Evolutionary conservation across 1,140 invertebrate genomes (phyloP), one percentile per base, ranked within the genome.

Genomic region (Papilio polytes): DNA sequence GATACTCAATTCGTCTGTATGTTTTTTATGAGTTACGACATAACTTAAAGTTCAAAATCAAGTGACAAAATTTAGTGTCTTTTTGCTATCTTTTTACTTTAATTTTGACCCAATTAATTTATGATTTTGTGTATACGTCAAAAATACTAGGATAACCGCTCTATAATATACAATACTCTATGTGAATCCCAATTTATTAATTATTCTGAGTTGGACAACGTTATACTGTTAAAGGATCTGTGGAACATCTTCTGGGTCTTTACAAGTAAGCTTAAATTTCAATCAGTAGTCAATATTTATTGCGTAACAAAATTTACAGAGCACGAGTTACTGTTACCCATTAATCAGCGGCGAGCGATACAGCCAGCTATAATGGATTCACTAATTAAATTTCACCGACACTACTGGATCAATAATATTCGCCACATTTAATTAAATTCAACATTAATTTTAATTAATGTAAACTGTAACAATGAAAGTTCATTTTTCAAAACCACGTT

Each of bases 281-380:
- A 70, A 31, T 70, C 26, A 31, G 63, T 70, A 70, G 59, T 31
- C 13, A 70, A 70, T 31, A 70, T 70, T 70, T 31, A 70, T 31
- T 70, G 7, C 26, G 26, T 70, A 36, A 31, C 13, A 70, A 70
- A 70, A 15, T 63, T 63, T 20, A 31, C 12, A 31, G 63, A 70
- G 63, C 26, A 70, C 26, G 63, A 70, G 63, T 70, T 70, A 70
- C 13, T 70, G 63, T 70, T 70, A 10, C 63, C 63, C 63, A 70
- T 70, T 70, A 70, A 70, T 70, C 63, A 70, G 22, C 63, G 26
- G 26, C 63, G 63, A 31, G 4, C 63, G 63, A 70, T 70, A 7
- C 63, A 10, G 26, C 63, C 3, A 12, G 3, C 4, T 70, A 15
- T 15, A 13, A 70, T 70, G 63, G 63, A 36, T 31, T 36, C 26